Evolutionary conservation across 2,113 vertebrate genomes (phyloP), one percentile per base, ranked within the genome.

Genomic region (Chaetura pelagica): DNA sequence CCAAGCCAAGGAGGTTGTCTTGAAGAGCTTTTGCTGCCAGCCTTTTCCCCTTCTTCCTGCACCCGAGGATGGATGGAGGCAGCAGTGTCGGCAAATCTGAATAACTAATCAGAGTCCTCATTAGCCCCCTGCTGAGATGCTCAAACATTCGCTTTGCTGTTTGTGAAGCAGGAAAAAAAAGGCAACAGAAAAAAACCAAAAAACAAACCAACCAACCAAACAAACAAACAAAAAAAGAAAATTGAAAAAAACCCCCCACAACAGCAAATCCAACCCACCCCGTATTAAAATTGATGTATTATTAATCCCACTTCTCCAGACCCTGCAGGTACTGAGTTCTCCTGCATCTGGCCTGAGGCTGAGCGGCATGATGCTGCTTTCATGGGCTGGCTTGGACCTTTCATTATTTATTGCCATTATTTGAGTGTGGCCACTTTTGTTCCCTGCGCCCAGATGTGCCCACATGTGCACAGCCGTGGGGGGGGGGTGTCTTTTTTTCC

Each of bases 41-140:
- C 34, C 93, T 49, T 88, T 84, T 71, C 81, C 69, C 13, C 34
- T 76, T 90, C 34, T 87, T 95, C 93, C 93, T 80, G 90, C 85
- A 76, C 77, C 66, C 14, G 12, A 97, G 97, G 96, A 97, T 94
- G 96, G 97, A 97, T 97, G 76, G 94, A 98, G 96, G 97, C 98
- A 93, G 89, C 93, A 51, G 46, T 21, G 19, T 80, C 29, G 63
- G 97, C 96, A 97, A 98, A 98, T 98, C 97, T 97, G 98, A 98
- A 98, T 98, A 99, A 98, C 98, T 99, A 99, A 99, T 99, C 99
- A 98, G 98, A 98, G 97, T 98, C 98, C 99, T 99, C 99, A 99
- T 99, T 99, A 99, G 98, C 99, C 98, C 98, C 98, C 98, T 78
- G 64, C 98, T n/a, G 97, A 97, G 98, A 98, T 98, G 97, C 98